Base-by-base conservation (phyloP, 2,113 vertebrate species). In the Toxostoma redivivum region DNA sequence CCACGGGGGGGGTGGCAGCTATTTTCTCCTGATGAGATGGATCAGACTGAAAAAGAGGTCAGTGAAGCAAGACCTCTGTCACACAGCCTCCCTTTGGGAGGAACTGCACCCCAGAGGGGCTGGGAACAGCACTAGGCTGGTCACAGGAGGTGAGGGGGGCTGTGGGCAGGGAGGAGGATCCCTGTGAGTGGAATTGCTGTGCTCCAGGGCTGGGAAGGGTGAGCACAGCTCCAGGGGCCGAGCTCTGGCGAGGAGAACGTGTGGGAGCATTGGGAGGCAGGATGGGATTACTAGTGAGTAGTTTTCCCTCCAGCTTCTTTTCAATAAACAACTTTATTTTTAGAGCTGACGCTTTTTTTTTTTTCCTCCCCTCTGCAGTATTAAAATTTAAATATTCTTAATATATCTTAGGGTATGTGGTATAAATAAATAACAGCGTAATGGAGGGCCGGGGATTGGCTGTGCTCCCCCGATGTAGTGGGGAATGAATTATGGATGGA, bases 311-410 rank as follows among this genome's bases (percentile, higher is more conserved):
- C 38, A 96, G 94, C 94, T 93, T 86, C 92, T 96, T 80, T 86
- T 96, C 90, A 93, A 95, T 94, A 96, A 97, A 97, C 93, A 97
- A 93, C 88, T 95, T 96, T 96, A 96, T 95, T 97, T 96, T 96
- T 97, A 95, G 90, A 88, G 79, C 85, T 88, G 90, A 95, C 50
- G 42, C 90, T 54, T 90, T 89, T 88, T 78, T 74, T 69, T 25
- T 15, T 25, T 9, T 6, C 7, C 11, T 23, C 44, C 17, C 11
- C 48, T 60, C 84, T 80, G 90, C 88, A 62, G 90, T 86, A 90
- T 96, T 96, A 95, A 96, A 95, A 95, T 97, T 96, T 96, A 95
- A 97, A 96, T 95, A 90, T 92, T 95, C 95, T 94, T 96, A 96
- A 96, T 95, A 96, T 95, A 96, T 95, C 96, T 94, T 86, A 86